These are phyloP conservation scores for Trachelus iudaicus DNA, from an alignment of 2,888 invertebrate genomes.

Conservation along the genomic window DNA sequence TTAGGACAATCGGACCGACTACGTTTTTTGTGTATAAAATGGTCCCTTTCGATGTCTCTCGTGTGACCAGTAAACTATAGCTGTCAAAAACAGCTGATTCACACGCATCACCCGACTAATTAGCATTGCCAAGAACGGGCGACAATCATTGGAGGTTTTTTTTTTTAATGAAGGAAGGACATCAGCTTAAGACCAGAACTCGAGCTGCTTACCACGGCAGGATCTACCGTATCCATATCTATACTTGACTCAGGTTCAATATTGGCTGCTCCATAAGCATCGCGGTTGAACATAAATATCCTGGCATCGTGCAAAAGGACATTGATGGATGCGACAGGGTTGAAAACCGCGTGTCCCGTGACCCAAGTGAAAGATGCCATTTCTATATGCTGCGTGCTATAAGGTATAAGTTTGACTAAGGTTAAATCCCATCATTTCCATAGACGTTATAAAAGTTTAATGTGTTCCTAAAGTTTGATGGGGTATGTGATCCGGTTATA, in stretches of 20 bases:
- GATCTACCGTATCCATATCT: background rate
- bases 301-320: slow-evolving; percentile 2
- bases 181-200: background rate
- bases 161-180: no score
- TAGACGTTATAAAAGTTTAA: slow-evolving; percentile 53
- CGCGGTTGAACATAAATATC: slow-evolving; percentile 8
- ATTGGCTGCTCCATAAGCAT: background rate
- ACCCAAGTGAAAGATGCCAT: background rate
- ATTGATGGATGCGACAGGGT: slow-evolving; percentile 8
- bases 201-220: background rate
- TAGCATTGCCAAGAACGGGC: no score
- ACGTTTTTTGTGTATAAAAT: no score
- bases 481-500: slow-evolving; percentile 54
- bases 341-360: slow-evolving; percentile 5
- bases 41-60: no score
- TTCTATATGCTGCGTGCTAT: background rate
- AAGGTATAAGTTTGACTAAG: background rate
- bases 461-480: slow-evolving; percentile 54
- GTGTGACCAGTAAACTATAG: no score
- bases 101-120: no score
- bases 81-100: no score
- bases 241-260: background rate
- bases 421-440: slow-evolving; percentile 38
- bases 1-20: background rate
- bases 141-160: no score